Percentiles rank a stretch among this genome's conserved stretches.
These are phyloP conservation scores for Selene dorsalis DNA, from an alignment of 2,797 vertebrate genomes.

Conservation along the genomic window DNA sequence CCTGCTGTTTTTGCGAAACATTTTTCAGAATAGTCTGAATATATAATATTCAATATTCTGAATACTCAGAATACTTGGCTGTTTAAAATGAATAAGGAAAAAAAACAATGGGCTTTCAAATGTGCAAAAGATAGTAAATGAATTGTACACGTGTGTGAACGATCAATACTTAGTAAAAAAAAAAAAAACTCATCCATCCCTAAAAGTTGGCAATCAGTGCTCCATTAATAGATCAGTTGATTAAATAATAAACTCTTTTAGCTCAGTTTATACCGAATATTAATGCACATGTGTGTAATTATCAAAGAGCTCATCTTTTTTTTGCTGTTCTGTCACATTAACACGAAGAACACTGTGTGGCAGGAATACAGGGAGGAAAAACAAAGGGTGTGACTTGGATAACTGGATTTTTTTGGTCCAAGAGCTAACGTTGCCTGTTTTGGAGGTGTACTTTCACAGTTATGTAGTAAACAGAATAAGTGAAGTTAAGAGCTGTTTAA, in stretches of 20 bases:
- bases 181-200: no score
- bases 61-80: no score
- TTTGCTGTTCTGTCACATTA: neutral
- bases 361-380: neutral
- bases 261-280: neutral
- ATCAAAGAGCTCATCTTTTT: neutral
- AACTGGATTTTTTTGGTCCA: neutral
- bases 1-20: neutral
- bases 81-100: no score
- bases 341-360: neutral
- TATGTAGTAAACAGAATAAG: neutral
- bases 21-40: neutral
- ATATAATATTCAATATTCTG: no score
- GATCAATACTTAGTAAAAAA: no score
- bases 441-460: neutral
- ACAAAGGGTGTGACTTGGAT: neutral
- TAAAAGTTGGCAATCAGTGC: no score
- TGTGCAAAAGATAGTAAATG: no score
- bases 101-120: no score
- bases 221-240: neutral
- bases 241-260: neutral
- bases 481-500: slow-evolving; percentile 1
- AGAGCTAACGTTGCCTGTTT: neutral
- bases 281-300: neutral
- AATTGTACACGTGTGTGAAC: no score